Percentiles rank a stretch among this genome's conserved stretches.
Conservation (phyloP, 2,888 invertebrate species). For the Limulus polyphemus region DNA sequence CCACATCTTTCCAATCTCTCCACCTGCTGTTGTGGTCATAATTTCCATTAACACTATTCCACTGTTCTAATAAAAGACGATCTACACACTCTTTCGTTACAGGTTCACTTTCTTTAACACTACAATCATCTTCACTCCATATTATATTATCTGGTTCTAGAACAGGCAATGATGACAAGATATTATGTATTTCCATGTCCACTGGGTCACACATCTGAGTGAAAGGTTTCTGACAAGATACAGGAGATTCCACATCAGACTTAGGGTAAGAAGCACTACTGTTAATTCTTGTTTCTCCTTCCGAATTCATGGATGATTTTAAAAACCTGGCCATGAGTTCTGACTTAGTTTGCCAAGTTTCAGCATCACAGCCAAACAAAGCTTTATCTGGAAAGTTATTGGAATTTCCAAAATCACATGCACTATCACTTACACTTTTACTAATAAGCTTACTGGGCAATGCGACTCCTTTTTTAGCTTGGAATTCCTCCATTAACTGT, state of each 20-base stretch:
- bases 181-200: conserved; percentile 42
- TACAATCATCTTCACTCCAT: conserved; percentile 30
- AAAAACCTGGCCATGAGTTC: conserved; percentile 40
- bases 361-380: conserved; percentile 26
- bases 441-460: conserved; percentile 7
- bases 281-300: neutral
- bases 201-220: conserved; percentile 37
- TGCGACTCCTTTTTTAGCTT: conserved; percentile 38
- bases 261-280: neutral
- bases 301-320: neutral
- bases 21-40: conserved; percentile 46
- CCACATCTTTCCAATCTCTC: conserved; percentile 83
- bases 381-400: conserved; percentile 1
- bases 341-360: conserved; percentile 34
- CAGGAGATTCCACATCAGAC: conserved; percentile 10
- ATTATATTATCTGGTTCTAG: conserved; percentile 47
- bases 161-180: conserved; percentile 53
- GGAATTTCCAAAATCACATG: neutral
- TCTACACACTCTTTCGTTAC: conserved; percentile 31
- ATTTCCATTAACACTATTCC: conserved; percentile 42
- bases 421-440: neutral
- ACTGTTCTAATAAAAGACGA: conserved; percentile 34
- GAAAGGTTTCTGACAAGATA: conserved; percentile 1
- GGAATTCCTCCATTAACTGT: conserved; percentile 62
- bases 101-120: conserved; percentile 30